Conservation (phyloP, 2,888 invertebrate genomes). For the Corythucha ciliata region DNA sequence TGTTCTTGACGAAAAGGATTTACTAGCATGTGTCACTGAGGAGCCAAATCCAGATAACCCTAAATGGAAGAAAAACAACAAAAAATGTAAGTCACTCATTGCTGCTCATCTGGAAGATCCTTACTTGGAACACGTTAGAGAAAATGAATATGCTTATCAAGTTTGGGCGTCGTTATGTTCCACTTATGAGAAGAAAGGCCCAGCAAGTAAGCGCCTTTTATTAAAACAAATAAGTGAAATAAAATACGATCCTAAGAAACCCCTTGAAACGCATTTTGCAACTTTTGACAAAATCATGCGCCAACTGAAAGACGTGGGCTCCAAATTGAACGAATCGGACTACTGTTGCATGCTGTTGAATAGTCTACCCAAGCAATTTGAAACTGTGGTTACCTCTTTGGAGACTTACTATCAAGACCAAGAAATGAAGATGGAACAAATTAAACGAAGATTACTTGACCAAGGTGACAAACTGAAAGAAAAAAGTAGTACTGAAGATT, state of each 20-base stretch:
- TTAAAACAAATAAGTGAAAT: neutral
- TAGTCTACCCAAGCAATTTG: neutral
- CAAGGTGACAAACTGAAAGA: conserved; percentile 3
- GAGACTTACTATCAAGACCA: neutral
- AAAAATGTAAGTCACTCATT: conserved; percentile 13
- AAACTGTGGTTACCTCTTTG: neutral
- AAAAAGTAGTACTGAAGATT: neutral
- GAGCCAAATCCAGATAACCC: conserved; percentile 1
- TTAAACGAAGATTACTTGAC: conserved; percentile 3
- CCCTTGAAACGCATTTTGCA: conserved; percentile 5
- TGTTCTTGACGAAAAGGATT: conserved; percentile 1
- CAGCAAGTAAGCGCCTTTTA: neutral
- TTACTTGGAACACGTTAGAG: conserved; percentile 9
- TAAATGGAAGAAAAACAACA: conserved; percentile 1
- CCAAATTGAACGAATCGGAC: conserved; percentile 5
- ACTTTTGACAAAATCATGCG: conserved; percentile 12
- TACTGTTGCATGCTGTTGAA: neutral
- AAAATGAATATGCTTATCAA: neutral
- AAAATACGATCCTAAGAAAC: conserved; percentile 8
- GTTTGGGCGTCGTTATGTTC: conserved; percentile 6
- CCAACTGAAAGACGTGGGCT: conserved; percentile 2
- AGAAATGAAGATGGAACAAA: neutral
- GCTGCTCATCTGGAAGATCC: conserved; percentile 8
- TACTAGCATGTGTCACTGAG: neutral
- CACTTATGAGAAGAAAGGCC: neutral